Base-by-base conservation (phyloP, 2,797 vertebrate species). In the Lophotriccus pileatus region DNA sequence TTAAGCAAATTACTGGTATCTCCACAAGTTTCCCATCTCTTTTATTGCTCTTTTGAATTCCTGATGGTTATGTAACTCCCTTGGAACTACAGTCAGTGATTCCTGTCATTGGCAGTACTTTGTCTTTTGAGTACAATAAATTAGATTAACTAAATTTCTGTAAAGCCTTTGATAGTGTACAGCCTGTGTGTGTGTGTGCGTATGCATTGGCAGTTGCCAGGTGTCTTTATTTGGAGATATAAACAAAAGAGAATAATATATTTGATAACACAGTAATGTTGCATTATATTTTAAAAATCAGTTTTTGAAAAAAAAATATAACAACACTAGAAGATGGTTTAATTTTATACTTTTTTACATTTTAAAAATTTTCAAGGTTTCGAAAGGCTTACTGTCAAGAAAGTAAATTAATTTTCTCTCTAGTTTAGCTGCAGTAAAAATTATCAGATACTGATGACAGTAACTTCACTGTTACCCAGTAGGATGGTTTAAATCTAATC, bases 111-210 rank as follows among this genome's bases (percentile, higher is more conserved):
- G 72, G 39, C 74, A 36, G 20, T 39, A 18, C 44, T 80, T 76
- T 67, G 30, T 46, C 34, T 92, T 75, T 63, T 63, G 30, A 53
- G 14, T 87, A 30, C n/a, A 17, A 20, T 44, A 36, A 34, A 49
- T 75, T 41, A 60, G 56, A 55, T 44, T 32, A 8, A 24, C 25
- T 76, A 44, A 59, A 73, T 55, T 69, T 77, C 46, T 37, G 0
- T 34, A 70, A 53, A 64, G n/a, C 18, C 46, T 68, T 64, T 84
- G 72, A 6, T 34, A 67, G 17, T 1, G 2, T 67, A n/a, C 22
- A 28, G 23, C 30, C 34, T 1, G 10, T 50, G 27, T 50, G 15
- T 2, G 0, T 1, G 3, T 11, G 5, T 30, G 13, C 68, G 43
- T 14, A 12, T 53, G 2, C 41, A n/a, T 60, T 7, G 0, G 10